Base-by-base conservation (phyloP, 2,113 vertebrate species). In the Centropus bengalensis region DNA sequence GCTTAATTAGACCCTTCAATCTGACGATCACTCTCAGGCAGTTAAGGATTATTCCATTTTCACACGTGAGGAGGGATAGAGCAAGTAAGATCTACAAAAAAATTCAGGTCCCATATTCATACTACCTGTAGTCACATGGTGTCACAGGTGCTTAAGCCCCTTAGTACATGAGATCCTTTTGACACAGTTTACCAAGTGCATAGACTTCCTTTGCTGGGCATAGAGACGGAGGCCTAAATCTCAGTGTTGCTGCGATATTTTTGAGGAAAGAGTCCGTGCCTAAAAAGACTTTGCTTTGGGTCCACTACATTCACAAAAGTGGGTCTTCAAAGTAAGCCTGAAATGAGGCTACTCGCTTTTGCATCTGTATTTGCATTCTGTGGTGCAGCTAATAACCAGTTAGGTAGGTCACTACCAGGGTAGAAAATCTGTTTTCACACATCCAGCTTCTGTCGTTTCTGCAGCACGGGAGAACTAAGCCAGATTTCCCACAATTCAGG, bases 341-440 rank as follows among this genome's bases (percentile, higher is more conserved):
- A 90, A 88, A 80, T 28, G 56, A 86, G 60, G 9, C 18, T 62
- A 8, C n/a, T 86, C 73, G 44, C 28, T 91, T 80, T 68, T 86
- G 52, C 1, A 0, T 64, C 36, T 21, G 1, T 75, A 67, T 83
- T 96, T 92, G 38, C 28, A 55, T 93, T 52, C 66, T 45, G 56
- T 75, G 87, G 78, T 71, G 62, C 54, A 86, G 69, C 60, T 93
- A 71, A 89, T 38, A 95, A 95, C 81, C 62, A 84, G 86, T 75
- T 79, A 55, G 52, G 60, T 56, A 51, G 69, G 83, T 75, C 76
- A 59, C 47, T 83, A 93, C 32, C 79, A 74, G 32, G 45, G 68
- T 86, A 90, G 75, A 26, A 96, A 88, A 77, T 59, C 51, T 90
- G 59, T 91, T 93, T 94, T 74, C 56, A 68, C 32, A 51, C 44